Conservation (phyloP, 2,797 vertebrate genomes). For the Toxotes lorentzi region DNA sequence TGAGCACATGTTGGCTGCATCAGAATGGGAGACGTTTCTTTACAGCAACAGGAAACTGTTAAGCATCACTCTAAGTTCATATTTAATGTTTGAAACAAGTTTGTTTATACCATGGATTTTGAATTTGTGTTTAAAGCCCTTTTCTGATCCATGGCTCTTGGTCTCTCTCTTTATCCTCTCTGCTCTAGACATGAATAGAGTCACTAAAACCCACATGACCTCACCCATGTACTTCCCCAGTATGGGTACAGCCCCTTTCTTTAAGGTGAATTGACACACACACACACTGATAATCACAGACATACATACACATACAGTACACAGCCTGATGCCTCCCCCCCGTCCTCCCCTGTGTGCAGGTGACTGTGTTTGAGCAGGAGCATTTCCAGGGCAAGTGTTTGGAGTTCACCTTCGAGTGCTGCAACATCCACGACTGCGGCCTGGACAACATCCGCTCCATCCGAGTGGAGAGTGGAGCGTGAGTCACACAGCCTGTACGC, state of each 20-base stretch:
- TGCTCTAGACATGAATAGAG: slow-evolving; percentile 68
- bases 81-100: not conserved
- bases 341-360: slow-evolving; percentile 47
- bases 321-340: not conserved
- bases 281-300: slow-evolving; percentile 7
- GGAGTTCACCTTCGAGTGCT: slow-evolving; percentile 82
- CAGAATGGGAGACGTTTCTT: not conserved
- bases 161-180: not conserved
- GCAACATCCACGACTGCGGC: slow-evolving; percentile 81
- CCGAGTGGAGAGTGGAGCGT: slow-evolving; percentile 82
- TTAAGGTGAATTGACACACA: slow-evolving; percentile 67
- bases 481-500: slow-evolving; percentile 80
- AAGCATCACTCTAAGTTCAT: not conserved
- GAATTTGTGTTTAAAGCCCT: not conserved
- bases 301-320: not conserved
- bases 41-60: not conserved
- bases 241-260: slow-evolving; percentile 71
- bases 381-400: slow-evolving; percentile 80
- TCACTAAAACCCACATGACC: slow-evolving; percentile 62
- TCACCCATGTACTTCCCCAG: slow-evolving; percentile 58
- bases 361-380: slow-evolving; percentile 81
- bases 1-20: not conserved
- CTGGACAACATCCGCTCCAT: slow-evolving; percentile 83
- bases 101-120: not conserved
- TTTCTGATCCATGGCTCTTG: not conserved